Evolutionary conservation across 2,797 vertebrate genomes (phyloP), one percentile per base, ranked within the genome.

Genomic region (Valencia hispanica): DNA sequence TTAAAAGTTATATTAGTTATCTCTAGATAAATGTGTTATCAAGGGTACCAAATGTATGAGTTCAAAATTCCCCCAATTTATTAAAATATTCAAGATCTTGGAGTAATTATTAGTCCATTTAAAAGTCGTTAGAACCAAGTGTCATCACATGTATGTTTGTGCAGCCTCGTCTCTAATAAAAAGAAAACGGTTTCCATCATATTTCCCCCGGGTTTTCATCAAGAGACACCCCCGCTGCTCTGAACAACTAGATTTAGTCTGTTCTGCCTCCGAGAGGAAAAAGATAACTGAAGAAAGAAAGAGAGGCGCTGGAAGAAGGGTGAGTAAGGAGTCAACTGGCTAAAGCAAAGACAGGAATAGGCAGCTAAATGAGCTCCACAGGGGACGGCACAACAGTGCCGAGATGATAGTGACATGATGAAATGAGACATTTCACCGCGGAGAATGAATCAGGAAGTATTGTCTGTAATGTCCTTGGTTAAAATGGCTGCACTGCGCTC

Each of bases 111-210:
- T 59, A 59, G 53, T 72, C 34, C 70, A 53, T 53, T 57, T 72
- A 55, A 51, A 72, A 41, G 50, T 72, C 3, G 5, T 41, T 53
- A 55, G 22, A 55, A 18, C 14, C 70, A 41, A 50, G 27, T 20
- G 20, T 18, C 27, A 48, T 72, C 70, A 55, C 39, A 41, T 55
- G 5, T 11, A 11, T 10, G 45, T 41, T 55, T 5, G 9, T 27
- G 12, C 82, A 47, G 87, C 79, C 79, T 50, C 8, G 36, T 92
- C 83, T 91, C 90, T 85, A 87, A 84, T 82, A 78, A 89, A 89
- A 90, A 87, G 74, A 92, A 90, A 90, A 84, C 88, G 88, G 90
- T 91, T 91, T 74, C 78, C 80, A 9, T 73, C 77, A 87, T 85
- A 83, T 85, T 83, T 87, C 85, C 89, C 79, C 73, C 57, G 86